Percentiles rank a stretch among this genome's conserved stretches.
phyloP scores from a whole-genome alignment of 1,140 invertebrate species.

The Heliconius himera region DNA sequence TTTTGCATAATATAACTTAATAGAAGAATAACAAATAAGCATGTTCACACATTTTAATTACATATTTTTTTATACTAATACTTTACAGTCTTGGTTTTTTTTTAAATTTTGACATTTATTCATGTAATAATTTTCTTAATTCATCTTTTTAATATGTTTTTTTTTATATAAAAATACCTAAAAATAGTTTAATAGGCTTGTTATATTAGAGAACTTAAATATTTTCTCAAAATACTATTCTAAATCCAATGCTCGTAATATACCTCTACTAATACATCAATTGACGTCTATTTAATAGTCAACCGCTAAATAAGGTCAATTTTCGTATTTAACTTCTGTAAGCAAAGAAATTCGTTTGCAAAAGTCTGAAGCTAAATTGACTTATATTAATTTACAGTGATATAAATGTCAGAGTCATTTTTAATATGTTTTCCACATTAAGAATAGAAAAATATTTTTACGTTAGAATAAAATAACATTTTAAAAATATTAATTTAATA shows the following conservation, averaged over 20 bases:
- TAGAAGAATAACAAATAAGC: not conserved
- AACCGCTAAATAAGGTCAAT: conserved; percentile 15
- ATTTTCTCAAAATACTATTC: not conserved
- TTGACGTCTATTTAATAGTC: conserved; percentile 19
- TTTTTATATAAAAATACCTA: not conserved
- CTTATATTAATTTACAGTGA: not conserved
- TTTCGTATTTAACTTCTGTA: conserved; percentile 11
- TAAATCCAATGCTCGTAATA: not conserved
- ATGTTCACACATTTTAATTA: too few species aligned
- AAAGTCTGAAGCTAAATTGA: not conserved
- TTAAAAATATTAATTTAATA: too few species aligned
- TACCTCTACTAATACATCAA: not conserved
- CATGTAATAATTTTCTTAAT: too few species aligned
- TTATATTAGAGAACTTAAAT: not conserved
- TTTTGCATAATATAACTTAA: not conserved
- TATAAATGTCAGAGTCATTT: too few species aligned
- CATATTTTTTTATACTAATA: too few species aligned
- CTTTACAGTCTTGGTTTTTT: too few species aligned
- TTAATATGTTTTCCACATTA: too few species aligned
- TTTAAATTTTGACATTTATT: too few species aligned
- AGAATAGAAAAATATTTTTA: too few species aligned
- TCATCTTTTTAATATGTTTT: too few species aligned
- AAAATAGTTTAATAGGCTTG: not conserved
- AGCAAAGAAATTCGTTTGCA: not conserved
- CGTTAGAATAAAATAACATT: too few species aligned